Conservation (phyloP, 2,888 invertebrate species). For the Diadegma fenestrale region DNA sequence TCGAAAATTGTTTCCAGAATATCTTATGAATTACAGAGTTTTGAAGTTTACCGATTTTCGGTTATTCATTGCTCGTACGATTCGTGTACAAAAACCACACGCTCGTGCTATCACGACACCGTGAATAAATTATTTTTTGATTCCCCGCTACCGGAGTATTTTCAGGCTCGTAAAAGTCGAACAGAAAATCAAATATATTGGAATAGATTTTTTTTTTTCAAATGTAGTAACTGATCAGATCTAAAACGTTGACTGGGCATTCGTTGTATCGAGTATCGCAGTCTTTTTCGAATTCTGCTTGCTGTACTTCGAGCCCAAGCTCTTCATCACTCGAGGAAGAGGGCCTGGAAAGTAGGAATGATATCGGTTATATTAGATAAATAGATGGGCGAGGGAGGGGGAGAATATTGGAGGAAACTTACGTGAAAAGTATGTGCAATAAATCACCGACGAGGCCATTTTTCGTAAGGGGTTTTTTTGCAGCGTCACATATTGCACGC, state of each 20-base stretch:
- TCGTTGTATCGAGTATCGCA: slow-evolving; percentile 85
- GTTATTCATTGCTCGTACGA: too few species aligned
- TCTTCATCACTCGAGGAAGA: slow-evolving; percentile 86
- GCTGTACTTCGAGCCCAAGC: slow-evolving; percentile 85
- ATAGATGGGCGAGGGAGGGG: slow-evolving; percentile 49
- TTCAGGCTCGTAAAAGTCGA: too few species aligned
- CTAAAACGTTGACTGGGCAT: slow-evolving; percentile 86
- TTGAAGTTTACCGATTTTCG: too few species aligned
- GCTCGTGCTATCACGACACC: too few species aligned
- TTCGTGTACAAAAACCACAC: too few species aligned
- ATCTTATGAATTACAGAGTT: too few species aligned
- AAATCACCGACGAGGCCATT: slow-evolving; percentile 90
- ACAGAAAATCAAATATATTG: not conserved
- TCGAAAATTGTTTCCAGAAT: too few species aligned
- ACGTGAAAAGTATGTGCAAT: slow-evolving; percentile 90
- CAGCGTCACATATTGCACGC: slow-evolving; percentile 88
- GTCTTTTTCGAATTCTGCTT: slow-evolving; percentile 86
- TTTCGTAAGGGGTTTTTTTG: slow-evolving; percentile 85
- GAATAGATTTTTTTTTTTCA: slow-evolving; percentile 2
- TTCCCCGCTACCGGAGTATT: too few species aligned
- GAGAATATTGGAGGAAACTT: slow-evolving; percentile 76
- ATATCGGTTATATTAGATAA: slow-evolving; percentile 20
- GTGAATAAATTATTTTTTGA: too few species aligned
- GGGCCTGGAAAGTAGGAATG: slow-evolving; percentile 85
- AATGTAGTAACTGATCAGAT: slow-evolving; percentile 83